These are phyloP conservation scores for Synanthedon vespiformis DNA, from an alignment of 2,888 invertebrate genomes.

Conservation along the genomic window DNA sequence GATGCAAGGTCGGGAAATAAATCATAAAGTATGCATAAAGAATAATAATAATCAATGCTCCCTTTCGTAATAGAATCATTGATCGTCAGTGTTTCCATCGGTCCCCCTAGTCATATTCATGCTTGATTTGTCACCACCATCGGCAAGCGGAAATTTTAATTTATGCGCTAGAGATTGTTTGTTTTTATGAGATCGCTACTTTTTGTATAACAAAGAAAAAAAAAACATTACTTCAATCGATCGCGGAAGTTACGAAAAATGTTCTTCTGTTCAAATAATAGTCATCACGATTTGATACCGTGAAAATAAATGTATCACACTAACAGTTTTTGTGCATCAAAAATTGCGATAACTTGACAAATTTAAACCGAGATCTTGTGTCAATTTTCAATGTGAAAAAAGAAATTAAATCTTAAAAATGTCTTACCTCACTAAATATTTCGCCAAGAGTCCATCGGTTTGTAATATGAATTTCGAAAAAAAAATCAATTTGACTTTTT, in stretches of 20 bases:
- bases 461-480: no score
- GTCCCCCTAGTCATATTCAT: slow-evolving; percentile 53
- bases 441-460: no score
- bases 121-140: slow-evolving; percentile 54
- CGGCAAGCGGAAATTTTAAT: slow-evolving; percentile 66
- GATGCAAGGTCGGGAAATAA: background rate
- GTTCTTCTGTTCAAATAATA: slow-evolving; percentile 1
- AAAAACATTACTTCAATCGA: slow-evolving; percentile 36
- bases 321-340: no score
- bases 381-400: no score
- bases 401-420: no score
- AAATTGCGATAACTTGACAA: no score
- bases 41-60: background rate
- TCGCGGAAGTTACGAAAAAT: slow-evolving; percentile 50
- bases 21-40: background rate
- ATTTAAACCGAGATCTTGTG: no score
- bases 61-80: slow-evolving; percentile 12
- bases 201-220: slow-evolving; percentile 34
- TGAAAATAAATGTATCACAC: no score
- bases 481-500: no score
- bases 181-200: slow-evolving; percentile 53
- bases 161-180: slow-evolving; percentile 62
- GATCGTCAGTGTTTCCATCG: slow-evolving; percentile 20
- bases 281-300: background rate
- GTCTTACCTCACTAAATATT: no score